Evolutionary conservation across 1,140 invertebrate genomes (phyloP), one percentile per base, ranked within the genome.

Genomic region (Drosophila miranda): DNA sequence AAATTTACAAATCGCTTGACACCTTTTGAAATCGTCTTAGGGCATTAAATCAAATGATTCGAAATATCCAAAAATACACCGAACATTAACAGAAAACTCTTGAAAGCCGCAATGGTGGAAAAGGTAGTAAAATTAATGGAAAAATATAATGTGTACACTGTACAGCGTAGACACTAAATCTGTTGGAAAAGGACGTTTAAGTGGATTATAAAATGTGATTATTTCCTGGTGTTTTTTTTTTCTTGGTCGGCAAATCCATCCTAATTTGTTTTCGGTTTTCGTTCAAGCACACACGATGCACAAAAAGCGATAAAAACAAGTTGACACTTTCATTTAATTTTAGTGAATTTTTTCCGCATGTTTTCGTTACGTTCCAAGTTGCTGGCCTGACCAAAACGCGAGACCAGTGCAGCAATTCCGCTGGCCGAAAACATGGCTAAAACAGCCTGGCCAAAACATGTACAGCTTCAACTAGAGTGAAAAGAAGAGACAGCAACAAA

Each of bases 1-100:
- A 79, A 74, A 79, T 76, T 60, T 70, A 74, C 67, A 76, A 86
- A 81, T 86, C 30, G 56, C 73, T 77, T 70, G 77, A 86, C 80
- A 86, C 77, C 71, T 80, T 69, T 72, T 57, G 7, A 46, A 60
- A 52, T 19, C 41, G 42, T 44, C 42, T 30, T 23, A 11, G 21
- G 69, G 63, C 63, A 80, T 72, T 62, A 72, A 73, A 63, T 72
- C 69, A 66, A 74, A 72, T 64, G 49, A 72, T 61, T 74, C 30
- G 44, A 42, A 50, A 19, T n/a, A 60, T 48, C 49, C 49, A 49
- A 26, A 28, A 30, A 30, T 30, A 55, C 11, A 23, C n/a, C 19
- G 8, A 4, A 26, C 11, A 34, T 11, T 3, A 34, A 4, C 30
- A 34, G 30, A 16, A 34, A 34, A 11, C 30, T 3, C 34, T 11